phyloP scores from a whole-genome alignment of 2,888 invertebrate species.

The Perithous albicinctus region DNA sequence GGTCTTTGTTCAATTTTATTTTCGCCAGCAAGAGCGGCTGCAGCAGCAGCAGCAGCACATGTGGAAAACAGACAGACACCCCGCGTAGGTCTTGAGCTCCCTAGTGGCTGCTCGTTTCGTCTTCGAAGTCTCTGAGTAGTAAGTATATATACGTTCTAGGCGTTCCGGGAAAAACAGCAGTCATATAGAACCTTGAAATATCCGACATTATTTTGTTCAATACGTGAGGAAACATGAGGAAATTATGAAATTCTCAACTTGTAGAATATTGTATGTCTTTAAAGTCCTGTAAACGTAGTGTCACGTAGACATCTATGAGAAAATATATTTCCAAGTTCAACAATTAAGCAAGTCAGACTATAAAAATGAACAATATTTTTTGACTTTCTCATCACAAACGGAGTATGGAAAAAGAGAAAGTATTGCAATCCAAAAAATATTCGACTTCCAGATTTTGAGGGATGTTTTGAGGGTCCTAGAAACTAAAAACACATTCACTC shows the following conservation, averaged over 20 bases:
- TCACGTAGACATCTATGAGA: too few species aligned
- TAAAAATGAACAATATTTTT: too few species aligned
- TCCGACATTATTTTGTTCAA: slow-evolving; percentile 11
- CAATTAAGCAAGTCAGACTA: too few species aligned
- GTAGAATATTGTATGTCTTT: too few species aligned
- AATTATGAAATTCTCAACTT: background rate
- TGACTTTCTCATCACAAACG: too few species aligned
- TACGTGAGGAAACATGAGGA: background rate
- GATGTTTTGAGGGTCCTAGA: too few species aligned
- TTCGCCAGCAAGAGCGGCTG: slow-evolving; percentile 41
- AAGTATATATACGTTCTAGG: slow-evolving; percentile 10
- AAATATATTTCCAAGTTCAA: too few species aligned
- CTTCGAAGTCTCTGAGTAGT: background rate
- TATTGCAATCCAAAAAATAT: too few species aligned
- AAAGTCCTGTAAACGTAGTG: too few species aligned
- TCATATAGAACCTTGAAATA: background rate
- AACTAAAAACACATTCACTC: too few species aligned
- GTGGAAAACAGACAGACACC: slow-evolving; percentile 62
- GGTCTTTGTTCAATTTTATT: slow-evolving; percentile 64
- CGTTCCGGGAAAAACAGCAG: slow-evolving; percentile 40
- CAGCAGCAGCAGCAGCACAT: slow-evolving; percentile 37
- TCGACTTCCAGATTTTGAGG: too few species aligned
- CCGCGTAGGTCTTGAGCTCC: slow-evolving; percentile 42
- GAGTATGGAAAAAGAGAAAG: too few species aligned
- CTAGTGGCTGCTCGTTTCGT: slow-evolving; percentile 16